A percentile compares a stretch with the other conserved stretches of the same genome.
Evolutionary conservation across 1,140 invertebrate species (phyloP).

Genomic region (Anagrus nilaparvatae): DNA sequence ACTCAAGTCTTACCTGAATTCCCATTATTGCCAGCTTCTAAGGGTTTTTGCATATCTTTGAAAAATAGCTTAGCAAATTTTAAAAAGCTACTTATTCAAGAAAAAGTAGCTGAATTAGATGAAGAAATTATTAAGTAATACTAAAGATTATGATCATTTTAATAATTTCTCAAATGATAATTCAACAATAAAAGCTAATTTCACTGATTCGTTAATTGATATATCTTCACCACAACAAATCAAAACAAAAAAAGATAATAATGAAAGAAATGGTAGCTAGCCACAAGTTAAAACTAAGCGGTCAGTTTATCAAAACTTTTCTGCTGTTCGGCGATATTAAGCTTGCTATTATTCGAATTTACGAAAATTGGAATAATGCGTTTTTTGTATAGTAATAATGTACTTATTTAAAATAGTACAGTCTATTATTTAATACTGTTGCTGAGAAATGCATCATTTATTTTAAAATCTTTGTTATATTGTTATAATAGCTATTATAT

Average conservation of each 20-base stretch:
- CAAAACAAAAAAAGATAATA: slow-evolving; percentile 34
- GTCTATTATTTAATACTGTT: too few species aligned
- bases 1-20: slow-evolving; percentile 59
- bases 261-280: slow-evolving; percentile 37
- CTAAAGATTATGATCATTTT: background rate
- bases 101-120: slow-evolving; percentile 29
- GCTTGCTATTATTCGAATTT: slow-evolving; percentile 21
- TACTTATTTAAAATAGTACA: too few species aligned
- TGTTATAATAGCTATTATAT: too few species aligned
- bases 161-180: slow-evolving; percentile 6
- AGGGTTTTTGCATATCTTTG: slow-evolving; percentile 81
- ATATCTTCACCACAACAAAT: slow-evolving; percentile 19
- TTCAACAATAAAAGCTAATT: slow-evolving; percentile 11
- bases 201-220: slow-evolving; percentile 23
- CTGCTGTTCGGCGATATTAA: slow-evolving; percentile 37
- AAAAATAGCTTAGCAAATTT: slow-evolving; percentile 38
- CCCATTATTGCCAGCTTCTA: slow-evolving; percentile 78
- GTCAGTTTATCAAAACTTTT: slow-evolving; percentile 32
- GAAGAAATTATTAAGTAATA: background rate
- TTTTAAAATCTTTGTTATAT: too few species aligned
- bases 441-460: too few species aligned
- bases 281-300: slow-evolving; percentile 40
- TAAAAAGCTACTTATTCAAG: slow-evolving; percentile 29
- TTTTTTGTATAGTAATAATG: too few species aligned
- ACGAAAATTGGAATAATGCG: too few species aligned